Conservation (phyloP, 2,888 invertebrate species). For the Andrena marginata region DNA sequence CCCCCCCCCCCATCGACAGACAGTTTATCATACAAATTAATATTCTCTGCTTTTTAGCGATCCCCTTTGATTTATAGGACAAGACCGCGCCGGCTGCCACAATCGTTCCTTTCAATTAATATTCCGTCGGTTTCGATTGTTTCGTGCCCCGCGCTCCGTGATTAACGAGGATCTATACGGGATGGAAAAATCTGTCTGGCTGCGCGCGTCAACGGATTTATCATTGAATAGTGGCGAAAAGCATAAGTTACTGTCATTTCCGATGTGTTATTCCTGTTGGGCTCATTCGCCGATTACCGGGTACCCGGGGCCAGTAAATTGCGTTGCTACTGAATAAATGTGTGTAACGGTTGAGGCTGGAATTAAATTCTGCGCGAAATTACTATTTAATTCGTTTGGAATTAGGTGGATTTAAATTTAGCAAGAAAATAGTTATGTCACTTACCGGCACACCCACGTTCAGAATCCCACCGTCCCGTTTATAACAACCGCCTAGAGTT, state of each 20-base stretch:
- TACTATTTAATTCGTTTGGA: too few relatives aligned
- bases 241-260: neutral
- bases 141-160: neutral
- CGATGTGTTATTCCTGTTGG: neutral
- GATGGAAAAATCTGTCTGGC: neutral
- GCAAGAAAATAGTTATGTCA: neutral
- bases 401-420: too few relatives aligned
- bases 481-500: neutral
- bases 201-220: neutral
- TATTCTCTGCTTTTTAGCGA: constrained; percentile 54
- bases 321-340: too few relatives aligned
- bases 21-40: constrained; percentile 70
- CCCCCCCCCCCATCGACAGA: constrained; percentile 20
- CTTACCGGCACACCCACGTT: neutral
- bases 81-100: constrained; percentile 14
- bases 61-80: constrained; percentile 62
- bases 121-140: constrained; percentile 26
- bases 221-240: neutral
- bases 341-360: too few relatives aligned
- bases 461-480: neutral
- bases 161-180: constrained; percentile 16
- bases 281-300: neutral
- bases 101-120: constrained; percentile 1
- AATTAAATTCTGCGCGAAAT: too few relatives aligned
- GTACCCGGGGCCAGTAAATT: neutral